Base-by-base conservation (phyloP, 35 echinoderm and acorn worm species). In the Holothuria glaberrima region DNA sequence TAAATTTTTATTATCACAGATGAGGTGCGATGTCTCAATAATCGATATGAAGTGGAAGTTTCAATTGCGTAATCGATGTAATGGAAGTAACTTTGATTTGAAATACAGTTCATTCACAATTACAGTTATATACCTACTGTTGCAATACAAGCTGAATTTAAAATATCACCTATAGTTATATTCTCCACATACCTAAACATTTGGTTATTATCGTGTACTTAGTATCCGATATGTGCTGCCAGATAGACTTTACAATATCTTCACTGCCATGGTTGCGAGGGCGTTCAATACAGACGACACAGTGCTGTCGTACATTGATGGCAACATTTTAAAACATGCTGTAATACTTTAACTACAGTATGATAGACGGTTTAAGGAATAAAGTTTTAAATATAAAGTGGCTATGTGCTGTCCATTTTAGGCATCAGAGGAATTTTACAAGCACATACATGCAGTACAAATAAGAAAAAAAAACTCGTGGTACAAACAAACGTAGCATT, bases 281-380 rank as follows among this genome's bases (percentile, higher is more conserved):
- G 88, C 36, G 32, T 90, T 90, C 18, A 90, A 24, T 30, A 71
- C 88, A 59, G 88, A 90, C 26, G 88, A 90, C 6, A 90, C 73
- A 19, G 88, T 81, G 57, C 88, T 90, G 28, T 41, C 36, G 36
- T 2, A 7, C 2, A 41, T n/a, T 41, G 7, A 41, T 4, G 36
- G 36, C 2, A 41, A 41, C 36, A 41, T 41, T 41, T 41, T 41
- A 7, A 4, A 41, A 41, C 36, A 41, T 41, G n/a, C n/a, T n/a
- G n/a, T n/a, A n/a, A n/a, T n/a, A n/a, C n/a, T n/a, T n/a, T n/a
- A 61, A 61, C 58, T 18, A 18, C 16, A 3, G 2, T 18, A 61
- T 61, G n/a, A 61, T 61, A 2, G n/a, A 0, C n/a, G 3, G 0
- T n/a, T 61, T n/a, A 61, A 18, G 16, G n/a, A n/a, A n/a, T 18